Base-by-base conservation (phyloP, 2,888 invertebrate genomes). In the Blastobasis adustella region DNA sequence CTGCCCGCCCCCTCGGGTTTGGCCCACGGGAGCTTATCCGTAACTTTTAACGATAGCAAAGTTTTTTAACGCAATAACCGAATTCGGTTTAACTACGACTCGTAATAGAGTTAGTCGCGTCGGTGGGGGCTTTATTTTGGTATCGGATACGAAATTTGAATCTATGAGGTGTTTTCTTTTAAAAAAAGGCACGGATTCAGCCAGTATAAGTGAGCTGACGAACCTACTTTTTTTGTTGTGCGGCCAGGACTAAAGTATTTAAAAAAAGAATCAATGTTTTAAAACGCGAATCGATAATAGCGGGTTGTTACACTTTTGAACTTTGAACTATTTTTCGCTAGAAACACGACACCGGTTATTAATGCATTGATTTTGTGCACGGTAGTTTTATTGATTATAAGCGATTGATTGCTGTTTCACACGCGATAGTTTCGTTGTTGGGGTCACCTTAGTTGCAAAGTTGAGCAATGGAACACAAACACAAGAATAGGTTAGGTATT, bases 21-120 rank as follows among this genome's bases (percentile, higher is more conserved):
- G 58, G 69, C 71, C 79, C 81, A 67, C 71, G 70, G 77, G 82
- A 78, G 80, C 76, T 78, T 77, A 79, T 78, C 73, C 74, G 67
- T 70, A 88, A 86, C 84, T 87, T 88, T 86, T 84, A 83, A 85
- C 85, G 83, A 86, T 83, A 84, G 76, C 69, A 69, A 82, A 87
- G 82, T 86, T 87, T 86, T 85, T 85, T 84, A 86, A 85, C 81
- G 82, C 79, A 84, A 85, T 88, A 84, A 86, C 79, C 72, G 73
- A 85, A 85, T 84, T 80, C 64, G 67, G 76, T 77, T 69, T 79
- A 81, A 77, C 81, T 74, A 73, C 71, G 69, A 60, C 62, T 52
- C 63, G 68, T 80, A 80, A 80, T 71, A 69, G 62, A 65, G 73
- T 80, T 81, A 79, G 71, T 69, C 67, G 67, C 69, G 71, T 72